Conservation (phyloP, 2,888 invertebrate species). For the Apamea crenata region DNA sequence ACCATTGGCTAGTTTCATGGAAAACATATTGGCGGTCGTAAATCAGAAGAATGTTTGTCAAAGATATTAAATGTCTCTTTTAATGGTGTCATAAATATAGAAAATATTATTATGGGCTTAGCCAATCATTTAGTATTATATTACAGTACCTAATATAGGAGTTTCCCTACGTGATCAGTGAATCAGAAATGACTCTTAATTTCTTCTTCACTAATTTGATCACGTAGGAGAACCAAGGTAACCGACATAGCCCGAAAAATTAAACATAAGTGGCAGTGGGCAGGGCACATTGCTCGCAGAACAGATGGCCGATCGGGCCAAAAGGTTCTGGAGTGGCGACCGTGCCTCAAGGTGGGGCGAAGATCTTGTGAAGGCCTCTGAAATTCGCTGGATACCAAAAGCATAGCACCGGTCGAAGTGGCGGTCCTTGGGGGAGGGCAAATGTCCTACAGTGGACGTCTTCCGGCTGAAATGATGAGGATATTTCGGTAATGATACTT, state of each 20-base stretch:
- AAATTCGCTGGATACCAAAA: not conserved
- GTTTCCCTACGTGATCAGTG: not conserved
- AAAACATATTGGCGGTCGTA: conserved; percentile 33
- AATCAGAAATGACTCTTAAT: not conserved
- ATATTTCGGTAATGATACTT: not conserved
- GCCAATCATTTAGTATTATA: not conserved
- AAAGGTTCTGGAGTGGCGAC: not conserved
- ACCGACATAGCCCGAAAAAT: not conserved
- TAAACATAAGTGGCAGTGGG: not conserved
- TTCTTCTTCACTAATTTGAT: not conserved
- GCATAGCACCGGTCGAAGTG: not conserved
- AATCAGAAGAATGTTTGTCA: conserved; percentile 70
- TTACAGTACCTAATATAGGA: not conserved
- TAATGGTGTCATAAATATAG: conserved; percentile 72
- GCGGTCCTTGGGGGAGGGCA: not conserved
- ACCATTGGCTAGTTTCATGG: not conserved
- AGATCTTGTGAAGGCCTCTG: not conserved
- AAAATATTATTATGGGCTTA: conserved; percentile 51
- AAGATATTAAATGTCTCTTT: conserved; percentile 74
- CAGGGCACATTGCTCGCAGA: not conserved
- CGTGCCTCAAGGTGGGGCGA: not conserved
- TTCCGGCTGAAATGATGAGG: not conserved
- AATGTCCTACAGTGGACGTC: not conserved
- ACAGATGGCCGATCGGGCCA: not conserved
- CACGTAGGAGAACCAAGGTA: not conserved